phyloP scores from a whole-genome alignment of 2,888 invertebrate species.

The Clistopyga incitator region DNA sequence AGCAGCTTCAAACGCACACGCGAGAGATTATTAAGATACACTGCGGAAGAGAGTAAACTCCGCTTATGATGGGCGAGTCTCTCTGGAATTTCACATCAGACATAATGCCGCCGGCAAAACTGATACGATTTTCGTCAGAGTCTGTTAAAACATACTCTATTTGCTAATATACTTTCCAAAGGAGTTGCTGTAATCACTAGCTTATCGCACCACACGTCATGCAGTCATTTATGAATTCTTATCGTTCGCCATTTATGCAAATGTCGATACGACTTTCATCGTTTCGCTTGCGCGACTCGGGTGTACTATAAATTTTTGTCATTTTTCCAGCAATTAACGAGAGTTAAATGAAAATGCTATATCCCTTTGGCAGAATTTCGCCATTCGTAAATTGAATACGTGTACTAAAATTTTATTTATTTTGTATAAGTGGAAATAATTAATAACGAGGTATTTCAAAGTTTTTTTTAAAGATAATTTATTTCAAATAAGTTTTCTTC shows the following conservation, averaged over 20 bases:
- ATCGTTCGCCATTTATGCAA: slow-evolving; percentile 13
- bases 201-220: slow-evolving; percentile 29
- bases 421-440: too few relatives aligned
- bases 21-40: slow-evolving; percentile 48
- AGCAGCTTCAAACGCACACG: slow-evolving; percentile 49
- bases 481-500: too few relatives aligned
- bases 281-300: background rate
- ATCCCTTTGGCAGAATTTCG: too few relatives aligned
- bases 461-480: too few relatives aligned
- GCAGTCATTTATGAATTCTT: slow-evolving; percentile 23
- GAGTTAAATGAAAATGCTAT: too few relatives aligned
- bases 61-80: background rate
- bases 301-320: background rate
- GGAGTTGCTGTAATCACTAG: background rate
- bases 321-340: background rate
- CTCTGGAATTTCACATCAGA: slow-evolving; percentile 5
- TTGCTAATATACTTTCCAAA: background rate
- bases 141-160: background rate
- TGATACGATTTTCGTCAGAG: background rate
- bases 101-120: background rate
- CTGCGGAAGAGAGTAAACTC: slow-evolving; percentile 27
- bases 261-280: slow-evolving; percentile 15
- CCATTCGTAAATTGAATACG: too few relatives aligned
- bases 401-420: too few relatives aligned
- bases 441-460: too few relatives aligned